These are phyloP conservation scores for Nomada fabriciana DNA, from an alignment of 2,888 invertebrate genomes.

Conservation along the genomic window DNA sequence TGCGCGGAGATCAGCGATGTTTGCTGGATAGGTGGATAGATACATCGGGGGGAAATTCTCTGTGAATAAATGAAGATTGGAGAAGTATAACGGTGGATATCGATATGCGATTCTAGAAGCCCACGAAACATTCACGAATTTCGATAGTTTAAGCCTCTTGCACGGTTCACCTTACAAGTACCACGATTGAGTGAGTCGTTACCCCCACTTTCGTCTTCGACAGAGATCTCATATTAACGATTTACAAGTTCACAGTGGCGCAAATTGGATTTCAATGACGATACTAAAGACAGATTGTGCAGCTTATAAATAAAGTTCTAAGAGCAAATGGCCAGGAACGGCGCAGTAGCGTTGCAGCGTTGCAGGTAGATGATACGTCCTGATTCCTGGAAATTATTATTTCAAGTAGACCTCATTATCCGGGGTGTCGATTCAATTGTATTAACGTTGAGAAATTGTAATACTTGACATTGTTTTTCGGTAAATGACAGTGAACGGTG, in stretches of 20 bases:
- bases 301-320: slow-evolving; percentile 1
- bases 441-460: too few relatives aligned
- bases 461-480: neutral
- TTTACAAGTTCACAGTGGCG: neutral
- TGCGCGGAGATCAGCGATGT: too few relatives aligned
- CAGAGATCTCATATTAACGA: neutral
- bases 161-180: neutral
- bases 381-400: neutral
- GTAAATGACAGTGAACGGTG: neutral
- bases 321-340: neutral
- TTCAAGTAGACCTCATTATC: neutral
- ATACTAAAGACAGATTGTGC: neutral
- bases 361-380: too few relatives aligned
- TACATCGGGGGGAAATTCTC: too few relatives aligned
- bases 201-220: neutral
- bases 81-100: too few relatives aligned
- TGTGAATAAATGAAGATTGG: too few relatives aligned
- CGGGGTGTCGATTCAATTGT: neutral
- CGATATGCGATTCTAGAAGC: too few relatives aligned
- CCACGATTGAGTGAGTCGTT: neutral
- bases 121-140: too few relatives aligned
- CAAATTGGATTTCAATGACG: neutral
- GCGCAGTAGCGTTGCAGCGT: too few relatives aligned
- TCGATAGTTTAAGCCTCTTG: too few relatives aligned
- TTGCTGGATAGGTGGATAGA: too few relatives aligned